These are phyloP conservation scores for Ischnus inquisitorius DNA, from an alignment of 2,888 invertebrate species.

Conservation along the genomic window DNA sequence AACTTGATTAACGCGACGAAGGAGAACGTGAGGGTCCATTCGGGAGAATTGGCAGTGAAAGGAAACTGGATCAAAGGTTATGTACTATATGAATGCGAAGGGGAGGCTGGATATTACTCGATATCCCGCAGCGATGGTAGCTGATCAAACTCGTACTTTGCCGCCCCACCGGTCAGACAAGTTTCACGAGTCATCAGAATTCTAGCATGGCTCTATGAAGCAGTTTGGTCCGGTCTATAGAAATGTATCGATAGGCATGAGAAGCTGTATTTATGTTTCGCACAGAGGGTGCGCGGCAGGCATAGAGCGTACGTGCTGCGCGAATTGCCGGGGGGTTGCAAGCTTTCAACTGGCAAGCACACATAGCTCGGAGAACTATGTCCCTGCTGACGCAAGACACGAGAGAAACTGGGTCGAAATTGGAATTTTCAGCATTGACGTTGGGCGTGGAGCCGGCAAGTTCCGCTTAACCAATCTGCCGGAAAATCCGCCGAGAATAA, in stretches of 20 bases:
- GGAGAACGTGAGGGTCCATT: no score
- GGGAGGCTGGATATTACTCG: no score
- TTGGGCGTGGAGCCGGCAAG: not conserved
- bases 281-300: not conserved
- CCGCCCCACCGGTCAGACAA: not conserved
- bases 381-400: slow-evolving; percentile 3
- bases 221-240: not conserved
- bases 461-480: not conserved
- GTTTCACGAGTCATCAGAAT: slow-evolving; percentile 10
- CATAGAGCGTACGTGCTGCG: not conserved
- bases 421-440: slow-evolving; percentile 15
- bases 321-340: slow-evolving; percentile 15
- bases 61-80: no score
- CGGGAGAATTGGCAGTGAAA: no score
- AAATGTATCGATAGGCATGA: not conserved
- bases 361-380: slow-evolving; percentile 11
- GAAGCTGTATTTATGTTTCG: slow-evolving; percentile 9
- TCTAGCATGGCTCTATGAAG: not conserved
- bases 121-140: no score
- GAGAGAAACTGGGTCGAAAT: slow-evolving; percentile 6
- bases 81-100: no score
- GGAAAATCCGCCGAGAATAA: not conserved
- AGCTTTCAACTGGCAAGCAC: slow-evolving; percentile 2
- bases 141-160: not conserved
- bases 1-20: no score